Conservation (phyloP, 2,888 invertebrate genomes). For the Leptopterna dolabrata region DNA sequence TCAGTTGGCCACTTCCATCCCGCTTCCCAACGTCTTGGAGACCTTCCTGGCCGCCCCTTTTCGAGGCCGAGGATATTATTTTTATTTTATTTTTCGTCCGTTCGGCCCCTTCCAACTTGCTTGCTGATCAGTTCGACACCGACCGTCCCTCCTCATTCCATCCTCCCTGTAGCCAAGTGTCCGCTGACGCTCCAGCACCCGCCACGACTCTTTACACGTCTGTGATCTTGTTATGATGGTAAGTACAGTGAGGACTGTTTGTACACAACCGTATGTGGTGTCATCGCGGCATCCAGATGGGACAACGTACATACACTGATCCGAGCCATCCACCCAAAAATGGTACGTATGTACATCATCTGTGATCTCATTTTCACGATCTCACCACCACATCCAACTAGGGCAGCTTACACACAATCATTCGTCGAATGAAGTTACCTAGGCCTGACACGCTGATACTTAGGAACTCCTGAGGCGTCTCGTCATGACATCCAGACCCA, state of each 20-base stretch:
- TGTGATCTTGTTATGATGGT: slow-evolving; percentile 25
- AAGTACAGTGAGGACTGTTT: neutral
- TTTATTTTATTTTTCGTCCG: neutral
- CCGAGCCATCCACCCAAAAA: too few species aligned
- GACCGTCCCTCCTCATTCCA: neutral
- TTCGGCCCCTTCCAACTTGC: neutral
- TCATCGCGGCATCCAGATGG: too few species aligned
- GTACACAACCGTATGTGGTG: too few species aligned
- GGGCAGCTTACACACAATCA: too few species aligned
- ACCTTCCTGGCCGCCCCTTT: neutral
- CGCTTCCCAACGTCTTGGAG: slow-evolving; percentile 14
- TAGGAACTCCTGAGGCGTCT: too few species aligned
- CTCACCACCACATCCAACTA: too few species aligned
- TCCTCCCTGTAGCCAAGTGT: neutral
- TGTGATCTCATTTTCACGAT: too few species aligned
- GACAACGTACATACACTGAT: too few species aligned
- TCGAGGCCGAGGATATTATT: neutral
- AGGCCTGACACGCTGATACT: too few species aligned
- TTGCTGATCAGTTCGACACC: neutral
- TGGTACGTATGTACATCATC: too few species aligned
- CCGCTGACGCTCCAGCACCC: neutral
- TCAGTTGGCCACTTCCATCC: neutral
- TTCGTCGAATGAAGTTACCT: too few species aligned
- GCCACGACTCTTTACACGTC: neutral
- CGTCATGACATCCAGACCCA: too few species aligned